Percentiles rank a stretch among this genome's conserved stretches.
Evolutionary conservation across 2,888 invertebrate genomes (phyloP).

Genomic region (Epinotia ramella): DNA sequence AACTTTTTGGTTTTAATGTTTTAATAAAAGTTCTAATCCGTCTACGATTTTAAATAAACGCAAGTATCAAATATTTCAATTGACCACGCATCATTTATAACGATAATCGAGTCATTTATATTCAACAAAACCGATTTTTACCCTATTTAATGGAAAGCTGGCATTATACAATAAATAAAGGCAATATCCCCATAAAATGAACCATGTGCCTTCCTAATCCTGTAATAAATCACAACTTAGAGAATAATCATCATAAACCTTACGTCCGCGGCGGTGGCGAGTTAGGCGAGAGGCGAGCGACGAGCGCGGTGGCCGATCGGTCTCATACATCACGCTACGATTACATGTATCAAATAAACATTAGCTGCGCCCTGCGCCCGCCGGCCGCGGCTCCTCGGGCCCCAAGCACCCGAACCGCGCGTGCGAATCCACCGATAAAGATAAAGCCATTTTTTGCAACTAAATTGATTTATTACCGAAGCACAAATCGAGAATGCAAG

Average conservation of each 20-base stretch:
- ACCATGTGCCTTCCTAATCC: slow-evolving; percentile 79
- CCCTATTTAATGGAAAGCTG: slow-evolving; percentile 65
- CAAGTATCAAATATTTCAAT: not conserved
- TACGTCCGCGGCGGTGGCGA: slow-evolving; percentile 55
- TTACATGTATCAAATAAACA: slow-evolving; percentile 84
- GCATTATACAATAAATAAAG: slow-evolving; percentile 79
- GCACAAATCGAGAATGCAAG: not conserved
- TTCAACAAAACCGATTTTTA: slow-evolving; percentile 71
- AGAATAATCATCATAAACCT: slow-evolving; percentile 83
- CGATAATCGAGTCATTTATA: slow-evolving; percentile 55
- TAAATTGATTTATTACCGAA: slow-evolving; percentile 70
- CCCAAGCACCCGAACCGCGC: slow-evolving; percentile 56
- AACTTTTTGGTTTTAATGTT: not conserved
- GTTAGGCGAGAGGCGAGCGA: slow-evolving; percentile 55
- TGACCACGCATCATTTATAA: slow-evolving; percentile 26
- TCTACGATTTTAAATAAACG: not conserved
- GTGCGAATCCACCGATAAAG: slow-evolving; percentile 68
- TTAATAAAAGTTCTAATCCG: not conserved
- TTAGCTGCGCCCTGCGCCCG: slow-evolving; percentile 62
- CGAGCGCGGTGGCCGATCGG: slow-evolving; percentile 54
- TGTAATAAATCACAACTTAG: slow-evolving; percentile 83
- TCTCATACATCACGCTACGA: slow-evolving; percentile 80
- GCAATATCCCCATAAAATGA: slow-evolving; percentile 77
- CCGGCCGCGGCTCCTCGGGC: slow-evolving; percentile 68
- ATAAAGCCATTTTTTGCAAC: slow-evolving; percentile 66